Conservation (phyloP, 2,113 vertebrate genomes). For the Aphyosemion australe region DNA sequence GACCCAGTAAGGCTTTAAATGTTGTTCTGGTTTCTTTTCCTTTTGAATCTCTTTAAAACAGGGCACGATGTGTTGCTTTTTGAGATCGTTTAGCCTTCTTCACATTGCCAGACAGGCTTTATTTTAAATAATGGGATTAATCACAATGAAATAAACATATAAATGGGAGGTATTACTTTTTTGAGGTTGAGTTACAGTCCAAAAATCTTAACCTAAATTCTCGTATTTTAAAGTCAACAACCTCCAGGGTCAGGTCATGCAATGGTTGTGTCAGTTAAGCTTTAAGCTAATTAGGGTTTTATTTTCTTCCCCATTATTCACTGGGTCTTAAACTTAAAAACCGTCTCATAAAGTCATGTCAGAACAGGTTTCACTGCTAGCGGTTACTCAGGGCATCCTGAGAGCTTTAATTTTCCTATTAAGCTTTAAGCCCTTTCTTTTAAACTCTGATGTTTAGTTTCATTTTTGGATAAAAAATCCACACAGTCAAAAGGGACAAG, state of each 20-base stretch:
- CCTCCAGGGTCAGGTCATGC: neutral
- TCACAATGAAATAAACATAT: no score
- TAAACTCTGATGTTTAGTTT: neutral
- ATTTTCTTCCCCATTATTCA: neutral
- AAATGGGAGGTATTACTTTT: no score
- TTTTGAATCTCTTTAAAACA: no score
- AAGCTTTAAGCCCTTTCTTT: neutral
- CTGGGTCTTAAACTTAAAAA: no score
- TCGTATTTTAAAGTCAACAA: neutral
- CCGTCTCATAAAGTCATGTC: neutral
- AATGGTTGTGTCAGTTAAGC: neutral
- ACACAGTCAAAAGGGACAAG: neutral
- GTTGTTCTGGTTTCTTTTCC: no score
- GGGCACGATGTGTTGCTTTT: no score
- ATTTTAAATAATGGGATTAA: no score
- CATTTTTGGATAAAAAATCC: neutral
- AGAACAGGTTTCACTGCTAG: slow-evolving; percentile 6
- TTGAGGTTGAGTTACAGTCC: neutral
- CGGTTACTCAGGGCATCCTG: neutral
- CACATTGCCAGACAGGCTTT: no score
- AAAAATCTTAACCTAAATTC: neutral
- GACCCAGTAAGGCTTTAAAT: no score
- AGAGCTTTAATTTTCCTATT: neutral
- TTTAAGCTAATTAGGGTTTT: neutral
- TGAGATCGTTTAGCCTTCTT: no score